Evolutionary conservation across 2,888 invertebrate species (phyloP), one percentile per base, ranked within the genome.

Genomic region (Melanchra persicariae): DNA sequence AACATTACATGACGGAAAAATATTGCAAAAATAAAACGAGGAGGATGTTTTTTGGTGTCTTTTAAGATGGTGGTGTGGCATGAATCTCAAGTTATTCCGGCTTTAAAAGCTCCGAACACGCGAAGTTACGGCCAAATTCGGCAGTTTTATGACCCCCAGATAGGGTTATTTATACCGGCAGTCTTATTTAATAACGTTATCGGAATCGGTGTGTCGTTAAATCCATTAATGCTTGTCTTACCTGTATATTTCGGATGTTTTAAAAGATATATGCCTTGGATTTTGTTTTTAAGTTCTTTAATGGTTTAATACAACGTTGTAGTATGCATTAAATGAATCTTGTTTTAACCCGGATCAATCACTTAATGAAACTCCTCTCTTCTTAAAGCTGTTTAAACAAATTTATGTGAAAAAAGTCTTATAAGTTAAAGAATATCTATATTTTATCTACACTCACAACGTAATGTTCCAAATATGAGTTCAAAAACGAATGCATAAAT

Each of bases 151-250:
- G 92, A 89, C 83, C 87, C 79, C 84, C 87, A 89, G 89, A 92
- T 92, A 89, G 85, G 82, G 89, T 92, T 93, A 92, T 93, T 93
- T 93, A 93, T 92, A 89, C 85, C 82, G 86, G 83, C 83, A 87
- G 87, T 90, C 90, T 93, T 92, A 92, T 92, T 93, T 91, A 92
- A 94, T 93, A 93, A 93, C 89, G 89, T 92, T 92, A 93, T 93
- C 91, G 86, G 87, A 91, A 90, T 89, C 88, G 85, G 81, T 87
- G 88, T 91, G 90, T 90, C 89, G 89, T 92, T 89, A 89, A 90
- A 89, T 90, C 89, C 92, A 89, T 91, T 92, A 92, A 90, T 88
- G 89, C 89, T 88, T 91, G 90, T 92, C 88, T 87, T 87, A 85
- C 86, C 83, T 80, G 89, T 84, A 86, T 87, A 88, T 90, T 89